phyloP scores from a whole-genome alignment of 2,113 vertebrate species.

The Nothocercus julius region DNA sequence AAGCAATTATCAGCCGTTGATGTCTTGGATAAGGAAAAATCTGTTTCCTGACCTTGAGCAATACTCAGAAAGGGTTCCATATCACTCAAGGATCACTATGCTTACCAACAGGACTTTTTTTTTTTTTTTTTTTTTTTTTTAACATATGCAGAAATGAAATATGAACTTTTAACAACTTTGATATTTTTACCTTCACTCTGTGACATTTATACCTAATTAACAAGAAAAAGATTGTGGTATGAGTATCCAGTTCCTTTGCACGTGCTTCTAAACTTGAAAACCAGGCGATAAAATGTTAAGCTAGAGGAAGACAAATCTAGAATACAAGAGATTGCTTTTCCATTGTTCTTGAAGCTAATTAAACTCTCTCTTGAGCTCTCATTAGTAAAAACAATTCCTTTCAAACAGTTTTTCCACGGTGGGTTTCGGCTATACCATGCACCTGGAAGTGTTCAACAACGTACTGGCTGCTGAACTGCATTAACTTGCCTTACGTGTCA shows the following conservation, averaged over 20 bases:
- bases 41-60: too few species aligned
- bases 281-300: background rate
- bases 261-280: background rate
- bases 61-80: too few species aligned
- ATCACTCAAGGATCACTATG: too few species aligned
- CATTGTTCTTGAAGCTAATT: background rate
- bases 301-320: background rate
- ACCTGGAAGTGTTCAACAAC: background rate
- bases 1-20: too few species aligned
- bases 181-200: background rate
- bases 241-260: background rate
- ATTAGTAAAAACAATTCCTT: background rate
- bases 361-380: background rate
- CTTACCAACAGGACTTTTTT: too few species aligned
- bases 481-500: background rate
- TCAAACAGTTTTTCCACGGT: background rate
- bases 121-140: background rate
- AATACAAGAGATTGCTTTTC: background rate
- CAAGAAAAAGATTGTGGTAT: background rate
- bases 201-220: background rate
- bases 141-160: background rate
- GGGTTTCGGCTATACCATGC: background rate
- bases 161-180: background rate
- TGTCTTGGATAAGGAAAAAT: too few species aligned
- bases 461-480: background rate